Conservation (phyloP, 2,888 invertebrate genomes). For the Linyphia triangularis region DNA sequence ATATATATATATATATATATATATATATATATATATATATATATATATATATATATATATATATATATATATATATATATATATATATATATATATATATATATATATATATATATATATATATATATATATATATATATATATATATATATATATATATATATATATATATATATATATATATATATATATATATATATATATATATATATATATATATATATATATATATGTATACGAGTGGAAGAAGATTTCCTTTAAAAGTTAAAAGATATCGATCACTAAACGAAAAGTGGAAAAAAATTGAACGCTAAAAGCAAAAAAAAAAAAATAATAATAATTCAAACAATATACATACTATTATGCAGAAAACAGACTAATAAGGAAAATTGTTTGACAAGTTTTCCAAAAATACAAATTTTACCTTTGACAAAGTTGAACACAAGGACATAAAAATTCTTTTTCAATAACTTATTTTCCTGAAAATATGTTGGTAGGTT, state of each 20-base stretch:
- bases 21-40: conserved; percentile 12
- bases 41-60: conserved; percentile 3
- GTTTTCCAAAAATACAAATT: no score
- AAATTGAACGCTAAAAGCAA: no score
- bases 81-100: background rate
- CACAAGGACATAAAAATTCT: no score
- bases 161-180: conserved; percentile 2
- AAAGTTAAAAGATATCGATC: no score
- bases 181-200: background rate
- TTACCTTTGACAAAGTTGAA: no score
- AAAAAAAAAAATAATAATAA: no score
- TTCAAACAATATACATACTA: no score
- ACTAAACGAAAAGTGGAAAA: no score
- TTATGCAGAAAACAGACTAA: no score
- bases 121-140: conserved; percentile 1
- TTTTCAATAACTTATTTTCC: no score
- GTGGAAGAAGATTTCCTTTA: background rate
- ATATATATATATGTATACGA: background rate
- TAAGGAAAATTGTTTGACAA: no score
- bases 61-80: conserved; percentile 2
- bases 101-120: conserved; percentile 10
- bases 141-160: background rate
- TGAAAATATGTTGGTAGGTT: no score
- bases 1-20: background rate
- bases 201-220: background rate